Base-by-base conservation (phyloP, 2,113 vertebrate genomes). In the Ophthalmolycus amberensis region DNA sequence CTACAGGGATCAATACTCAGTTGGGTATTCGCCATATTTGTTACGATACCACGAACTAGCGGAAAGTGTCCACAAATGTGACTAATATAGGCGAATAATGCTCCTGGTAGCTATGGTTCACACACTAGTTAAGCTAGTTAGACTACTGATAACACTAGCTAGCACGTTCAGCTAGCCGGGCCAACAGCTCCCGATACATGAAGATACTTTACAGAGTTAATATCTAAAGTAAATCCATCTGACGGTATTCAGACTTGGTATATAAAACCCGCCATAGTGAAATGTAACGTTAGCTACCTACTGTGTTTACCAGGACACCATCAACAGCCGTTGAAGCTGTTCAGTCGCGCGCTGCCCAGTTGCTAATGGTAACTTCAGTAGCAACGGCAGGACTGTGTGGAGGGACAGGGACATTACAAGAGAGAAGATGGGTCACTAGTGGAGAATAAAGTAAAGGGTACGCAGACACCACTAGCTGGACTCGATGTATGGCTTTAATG, bases 281-380 rank as follows among this genome's bases (percentile, higher is more conserved):
- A 64, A 46, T 1, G 9, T 54, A 80, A 68, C 15, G 11, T 44
- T 22, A 38, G 2, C 16, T 75, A 85, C 88, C 73, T 91, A 40
- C 76, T 66, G 80, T 38, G 11, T 64, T 64, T 37, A 37, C 15
- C 62, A 7, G 64, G 69, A 59, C 82, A 50, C 71, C 73, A 85
- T 84, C 85, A 27, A 50, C 81, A 32, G 66, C 40, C 22, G 29
- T 9, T 40, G 52, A 34, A 70, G 65, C 80, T 66, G 62, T 66
- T 69, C 65, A 11, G 68, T 78, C 87, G 83, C 88, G 91, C 90
- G 75, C 91, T 92, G 91, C 89, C 91, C 91, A 88, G 91, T 89
- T 90, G 88, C 89, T 90, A 90, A 90, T 92, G 83, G 88, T 92
- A 86, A 92, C 91, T 88, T 85, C 82, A 81, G 48, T 5, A 48